Conservation (phyloP, 2,113 vertebrate species). For the Apodemus speciosus region DNA sequence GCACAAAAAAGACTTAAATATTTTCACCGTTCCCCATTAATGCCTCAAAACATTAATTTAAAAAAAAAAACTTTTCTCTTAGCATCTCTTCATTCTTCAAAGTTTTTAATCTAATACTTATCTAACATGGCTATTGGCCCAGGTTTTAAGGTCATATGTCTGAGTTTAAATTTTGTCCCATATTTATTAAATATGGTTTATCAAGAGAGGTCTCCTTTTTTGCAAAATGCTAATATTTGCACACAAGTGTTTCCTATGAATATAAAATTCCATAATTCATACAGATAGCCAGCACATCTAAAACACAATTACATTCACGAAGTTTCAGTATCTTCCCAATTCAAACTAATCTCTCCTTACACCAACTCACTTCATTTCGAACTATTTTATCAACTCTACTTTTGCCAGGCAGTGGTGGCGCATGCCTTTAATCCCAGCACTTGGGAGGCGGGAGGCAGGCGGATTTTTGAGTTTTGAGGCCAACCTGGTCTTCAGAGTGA, state of each 20-base stretch:
- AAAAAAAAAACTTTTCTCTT: neutral
- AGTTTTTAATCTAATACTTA: neutral
- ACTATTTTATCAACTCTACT: neutral
- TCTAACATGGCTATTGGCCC: neutral
- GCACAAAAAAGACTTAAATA: neutral
- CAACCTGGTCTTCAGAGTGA: too few species aligned
- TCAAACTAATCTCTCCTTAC: neutral
- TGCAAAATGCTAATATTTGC: neutral
- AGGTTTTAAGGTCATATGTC: neutral
- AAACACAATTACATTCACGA: neutral
- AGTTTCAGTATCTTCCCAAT: conserved; percentile 17
- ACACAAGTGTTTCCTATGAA: neutral
- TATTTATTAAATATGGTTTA: neutral
- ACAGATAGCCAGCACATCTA: neutral
- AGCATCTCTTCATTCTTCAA: neutral
- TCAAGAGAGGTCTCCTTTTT: neutral
- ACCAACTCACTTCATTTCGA: conserved; percentile 10
- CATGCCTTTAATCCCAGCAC: too few species aligned
- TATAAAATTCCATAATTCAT: neutral
- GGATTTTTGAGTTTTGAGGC: too few species aligned
- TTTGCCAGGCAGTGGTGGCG: too few species aligned
- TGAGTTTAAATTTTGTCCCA: neutral
- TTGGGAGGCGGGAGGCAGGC: too few species aligned
- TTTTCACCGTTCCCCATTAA: neutral
- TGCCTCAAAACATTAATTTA: neutral